A percentile compares a stretch with the other conserved stretches of the same genome.
Conservation (phyloP, 2,113 vertebrate species). For the Phalacrocorax brasilianus region DNA sequence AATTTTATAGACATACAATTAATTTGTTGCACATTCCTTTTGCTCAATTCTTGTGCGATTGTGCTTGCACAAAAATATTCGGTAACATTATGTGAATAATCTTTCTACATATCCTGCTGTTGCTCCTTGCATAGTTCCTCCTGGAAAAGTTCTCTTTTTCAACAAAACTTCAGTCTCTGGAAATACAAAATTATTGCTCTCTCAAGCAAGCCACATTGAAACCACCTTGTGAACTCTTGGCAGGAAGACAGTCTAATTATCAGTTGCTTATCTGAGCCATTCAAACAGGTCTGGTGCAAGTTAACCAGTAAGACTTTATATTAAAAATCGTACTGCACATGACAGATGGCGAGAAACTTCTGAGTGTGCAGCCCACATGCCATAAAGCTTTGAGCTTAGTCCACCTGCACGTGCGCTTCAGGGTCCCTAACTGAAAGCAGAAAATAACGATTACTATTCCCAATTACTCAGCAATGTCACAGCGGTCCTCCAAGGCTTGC, state of each 20-base stretch:
- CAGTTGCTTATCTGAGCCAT: background rate
- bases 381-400: background rate
- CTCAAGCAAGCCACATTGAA: background rate
- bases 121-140: background rate
- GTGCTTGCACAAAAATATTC: background rate
- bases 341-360: background rate
- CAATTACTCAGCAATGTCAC: background rate
- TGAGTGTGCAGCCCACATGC: background rate
- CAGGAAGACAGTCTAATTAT: background rate
- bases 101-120: background rate
- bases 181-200: background rate
- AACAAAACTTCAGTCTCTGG: background rate
- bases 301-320: background rate
- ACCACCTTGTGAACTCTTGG: background rate
- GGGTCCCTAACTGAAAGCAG: background rate
- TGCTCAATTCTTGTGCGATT: background rate
- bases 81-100: background rate
- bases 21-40: background rate
- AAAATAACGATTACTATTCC: background rate
- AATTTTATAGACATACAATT: background rate
- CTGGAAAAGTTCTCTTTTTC: background rate
- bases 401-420: background rate
- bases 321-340: background rate
- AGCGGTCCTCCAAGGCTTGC: background rate
- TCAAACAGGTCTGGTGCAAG: background rate